phyloP scores from a whole-genome alignment of 2,888 invertebrate genomes.

The Enoplolaimus lenunculus region DNA sequence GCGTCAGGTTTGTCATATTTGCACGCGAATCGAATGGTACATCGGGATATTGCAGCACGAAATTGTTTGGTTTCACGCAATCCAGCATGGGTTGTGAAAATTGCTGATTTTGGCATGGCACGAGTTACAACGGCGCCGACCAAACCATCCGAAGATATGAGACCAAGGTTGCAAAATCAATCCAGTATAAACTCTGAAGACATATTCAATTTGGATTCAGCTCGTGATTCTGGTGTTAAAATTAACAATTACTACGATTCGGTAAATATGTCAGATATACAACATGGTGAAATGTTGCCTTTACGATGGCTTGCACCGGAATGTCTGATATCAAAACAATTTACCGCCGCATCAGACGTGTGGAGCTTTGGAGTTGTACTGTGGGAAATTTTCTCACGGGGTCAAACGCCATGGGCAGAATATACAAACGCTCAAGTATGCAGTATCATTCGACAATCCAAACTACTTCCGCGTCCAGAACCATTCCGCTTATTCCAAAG shows the following conservation, averaged over 20 bases:
- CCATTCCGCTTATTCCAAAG: too few relatives aligned
- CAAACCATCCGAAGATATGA: too few relatives aligned
- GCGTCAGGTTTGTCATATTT: conserved; percentile 67
- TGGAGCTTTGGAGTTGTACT: conserved; percentile 22
- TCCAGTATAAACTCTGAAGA: too few relatives aligned
- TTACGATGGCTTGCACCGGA: conserved; percentile 21
- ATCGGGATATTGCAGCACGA: conserved; percentile 67
- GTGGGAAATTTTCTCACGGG: conserved; percentile 22
- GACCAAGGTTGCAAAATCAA: too few relatives aligned
- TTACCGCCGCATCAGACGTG: conserved; percentile 19
- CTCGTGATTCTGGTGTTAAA: too few relatives aligned
- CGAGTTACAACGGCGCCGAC: too few relatives aligned
- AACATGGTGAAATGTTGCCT: too few relatives aligned
- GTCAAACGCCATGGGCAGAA: conserved; percentile 18
- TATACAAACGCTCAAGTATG: conserved; percentile 22
- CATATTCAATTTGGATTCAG: too few relatives aligned
- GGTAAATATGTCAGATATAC: too few relatives aligned
- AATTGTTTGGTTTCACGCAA: conserved; percentile 70
- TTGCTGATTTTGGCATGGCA: conserved; percentile 40
- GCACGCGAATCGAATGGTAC: conserved; percentile 65
- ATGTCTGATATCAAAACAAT: conserved; percentile 19
- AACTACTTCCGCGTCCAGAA: too few relatives aligned
- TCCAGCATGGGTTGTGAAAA: conserved; percentile 46
- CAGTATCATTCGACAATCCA: too few relatives aligned
- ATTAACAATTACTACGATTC: too few relatives aligned